phyloP scores from a whole-genome alignment of 1,140 invertebrate species.

The Gryllus bimaculatus region DNA sequence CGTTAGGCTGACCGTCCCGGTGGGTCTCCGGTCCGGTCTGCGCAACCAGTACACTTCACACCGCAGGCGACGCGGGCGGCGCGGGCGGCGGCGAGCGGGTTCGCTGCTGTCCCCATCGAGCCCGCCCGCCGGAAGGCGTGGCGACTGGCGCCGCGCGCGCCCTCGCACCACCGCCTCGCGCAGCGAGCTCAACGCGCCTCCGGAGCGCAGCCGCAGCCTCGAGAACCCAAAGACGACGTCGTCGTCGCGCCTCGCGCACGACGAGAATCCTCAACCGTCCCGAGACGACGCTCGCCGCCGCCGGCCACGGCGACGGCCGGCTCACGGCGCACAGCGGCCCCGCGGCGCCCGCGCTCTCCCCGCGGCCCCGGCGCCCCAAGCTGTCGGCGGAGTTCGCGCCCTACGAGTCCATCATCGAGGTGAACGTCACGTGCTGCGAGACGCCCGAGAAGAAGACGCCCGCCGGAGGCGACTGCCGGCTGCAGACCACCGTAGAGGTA shows the following conservation, averaged over 20 bases:
- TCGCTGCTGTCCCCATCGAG: neutral
- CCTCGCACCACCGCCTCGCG: neutral
- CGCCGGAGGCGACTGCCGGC: neutral
- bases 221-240: neutral
- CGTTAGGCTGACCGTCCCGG: too few relatives aligned
- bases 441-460: conserved; percentile 10
- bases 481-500: neutral
- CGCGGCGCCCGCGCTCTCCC: neutral
- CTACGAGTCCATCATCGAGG: conserved; percentile 17
- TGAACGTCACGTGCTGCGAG: conserved; percentile 19
- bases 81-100: too few relatives aligned
- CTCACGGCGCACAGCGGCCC: neutral
- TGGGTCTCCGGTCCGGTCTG: too few relatives aligned
- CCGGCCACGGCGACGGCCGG: neutral
- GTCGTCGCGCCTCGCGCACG: neutral
- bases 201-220: conserved; percentile 7
- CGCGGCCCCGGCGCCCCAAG: neutral
- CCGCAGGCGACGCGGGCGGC: too few relatives aligned
- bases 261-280: neutral
- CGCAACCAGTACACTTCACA: too few relatives aligned
- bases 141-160: neutral
- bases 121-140: neutral
- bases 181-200: conserved; percentile 11
- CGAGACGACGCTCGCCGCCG: too few relatives aligned
- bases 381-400: conserved; percentile 9